Percentiles rank a stretch among this genome's conserved stretches.
phyloP scores from a whole-genome alignment of 2,113 vertebrate genomes.

The Eulemur macaco region DNA sequence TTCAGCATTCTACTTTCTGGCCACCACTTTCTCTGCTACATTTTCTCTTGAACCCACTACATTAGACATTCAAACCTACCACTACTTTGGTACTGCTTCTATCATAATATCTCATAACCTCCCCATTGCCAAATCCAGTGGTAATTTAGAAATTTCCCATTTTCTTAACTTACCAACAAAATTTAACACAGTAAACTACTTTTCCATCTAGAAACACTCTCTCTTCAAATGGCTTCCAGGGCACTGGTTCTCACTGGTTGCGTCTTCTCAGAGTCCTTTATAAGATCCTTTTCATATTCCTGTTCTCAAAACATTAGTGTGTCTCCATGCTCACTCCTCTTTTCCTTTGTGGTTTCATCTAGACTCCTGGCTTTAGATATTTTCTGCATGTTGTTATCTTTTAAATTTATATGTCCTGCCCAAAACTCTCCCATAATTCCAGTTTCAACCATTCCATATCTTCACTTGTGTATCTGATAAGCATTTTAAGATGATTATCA shows the following conservation, averaged over 20 bases:
- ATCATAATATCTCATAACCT: neutral
- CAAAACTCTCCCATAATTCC: neutral
- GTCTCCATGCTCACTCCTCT: neutral
- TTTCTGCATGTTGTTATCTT: neutral
- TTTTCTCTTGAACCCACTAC: neutral
- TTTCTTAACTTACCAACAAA: conserved; percentile 6
- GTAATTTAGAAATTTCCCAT: neutral
- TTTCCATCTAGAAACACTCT: neutral
- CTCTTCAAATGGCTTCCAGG: neutral
- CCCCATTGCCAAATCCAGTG: neutral
- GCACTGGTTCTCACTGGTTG: neutral
- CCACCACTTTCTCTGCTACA: neutral
- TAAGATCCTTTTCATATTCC: neutral
- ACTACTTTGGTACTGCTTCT: neutral
- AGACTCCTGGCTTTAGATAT: neutral
- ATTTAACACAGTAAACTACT: neutral
- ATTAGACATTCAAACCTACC: neutral
- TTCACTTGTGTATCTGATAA: neutral
- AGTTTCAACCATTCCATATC: neutral
- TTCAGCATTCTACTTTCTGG: neutral
- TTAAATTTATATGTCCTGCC: neutral
- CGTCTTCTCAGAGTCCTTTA: neutral
- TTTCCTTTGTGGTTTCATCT: neutral
- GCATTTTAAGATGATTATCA: neutral
- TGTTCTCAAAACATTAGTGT: neutral